Conservation (phyloP, 2,888 invertebrate species). For the Volucella bombylans region DNA sequence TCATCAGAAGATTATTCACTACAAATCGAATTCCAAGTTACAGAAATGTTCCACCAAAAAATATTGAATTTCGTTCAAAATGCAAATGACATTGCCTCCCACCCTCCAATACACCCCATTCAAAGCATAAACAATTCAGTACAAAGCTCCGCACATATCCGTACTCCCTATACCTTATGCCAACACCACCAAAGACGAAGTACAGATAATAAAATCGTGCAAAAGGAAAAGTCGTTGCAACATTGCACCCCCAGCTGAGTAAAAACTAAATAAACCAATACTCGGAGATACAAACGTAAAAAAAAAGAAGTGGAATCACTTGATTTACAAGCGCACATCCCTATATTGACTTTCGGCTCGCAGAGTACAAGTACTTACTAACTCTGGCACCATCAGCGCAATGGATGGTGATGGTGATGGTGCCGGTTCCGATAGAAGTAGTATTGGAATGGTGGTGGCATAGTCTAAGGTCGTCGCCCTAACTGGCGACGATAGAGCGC, state of each 20-base stretch:
- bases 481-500: conserved; percentile 67
- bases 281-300: conserved; percentile 25
- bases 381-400: conserved; percentile 12
- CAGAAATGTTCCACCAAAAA: conserved; percentile 16
- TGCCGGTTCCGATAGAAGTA: neutral
- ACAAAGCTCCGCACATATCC: conserved; percentile 44
- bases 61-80: conserved; percentile 63
- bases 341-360: conserved; percentile 70
- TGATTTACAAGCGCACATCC: conserved; percentile 73
- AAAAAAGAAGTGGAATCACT: conserved; percentile 55
- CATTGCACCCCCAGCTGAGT: conserved; percentile 57
- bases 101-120: neutral
- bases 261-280: conserved; percentile 73
- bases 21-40: conserved; percentile 23
- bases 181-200: conserved; percentile 21
- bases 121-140: conserved; percentile 61
- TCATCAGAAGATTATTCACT: conserved; percentile 12
- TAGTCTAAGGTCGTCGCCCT: conserved; percentile 66
- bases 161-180: conserved; percentile 37
- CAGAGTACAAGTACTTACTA: conserved; percentile 22
- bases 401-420: neutral
- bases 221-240: conserved; percentile 58
- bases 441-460: neutral
- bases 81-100: conserved; percentile 62
- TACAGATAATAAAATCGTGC: conserved; percentile 14